phyloP scores from a whole-genome alignment of 2,888 invertebrate genomes.

The Saturnia japonica region DNA sequence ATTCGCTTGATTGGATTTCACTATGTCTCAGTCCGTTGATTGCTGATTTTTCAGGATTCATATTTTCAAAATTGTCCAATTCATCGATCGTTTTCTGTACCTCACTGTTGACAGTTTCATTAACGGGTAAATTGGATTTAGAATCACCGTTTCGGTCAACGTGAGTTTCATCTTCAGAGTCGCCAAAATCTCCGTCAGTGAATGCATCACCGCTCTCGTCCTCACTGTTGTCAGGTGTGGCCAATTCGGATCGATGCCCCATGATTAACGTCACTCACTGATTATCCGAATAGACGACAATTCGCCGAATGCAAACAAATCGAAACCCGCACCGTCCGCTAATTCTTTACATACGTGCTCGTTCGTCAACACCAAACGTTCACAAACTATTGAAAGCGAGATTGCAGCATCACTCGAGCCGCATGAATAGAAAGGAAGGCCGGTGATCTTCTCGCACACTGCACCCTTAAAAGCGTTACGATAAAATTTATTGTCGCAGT shows the following conservation, averaged over 20 bases:
- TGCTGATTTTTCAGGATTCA: conserved; percentile 34
- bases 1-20: conserved; percentile 45
- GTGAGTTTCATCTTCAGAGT: conserved; percentile 65
- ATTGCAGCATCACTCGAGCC: conserved; percentile 43
- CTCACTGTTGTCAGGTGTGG: conserved; percentile 68
- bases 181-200: conserved; percentile 74
- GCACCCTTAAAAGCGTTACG: conserved; percentile 50
- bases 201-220: conserved; percentile 73
- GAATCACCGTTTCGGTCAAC: conserved; percentile 46
- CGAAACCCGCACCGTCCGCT: conserved; percentile 19
- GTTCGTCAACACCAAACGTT: conserved; percentile 2
- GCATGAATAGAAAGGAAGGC: conserved; percentile 60
- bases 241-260: conserved; percentile 61
- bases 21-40: conserved; percentile 50
- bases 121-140: conserved; percentile 52
- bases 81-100: conserved; percentile 45
- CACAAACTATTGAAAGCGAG: conserved; percentile 19
- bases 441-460: conserved; percentile 47
- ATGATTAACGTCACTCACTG: conserved; percentile 52
- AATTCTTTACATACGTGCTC: conserved; percentile 12
- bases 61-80: conserved; percentile 25
- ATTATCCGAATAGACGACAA: conserved; percentile 42
- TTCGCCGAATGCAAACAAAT: conserved; percentile 54
- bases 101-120: conserved; percentile 64
- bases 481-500: conserved; percentile 54